Base-by-base conservation (phyloP, 1,140 invertebrate genomes). In the Latrodectus geometricus region DNA sequence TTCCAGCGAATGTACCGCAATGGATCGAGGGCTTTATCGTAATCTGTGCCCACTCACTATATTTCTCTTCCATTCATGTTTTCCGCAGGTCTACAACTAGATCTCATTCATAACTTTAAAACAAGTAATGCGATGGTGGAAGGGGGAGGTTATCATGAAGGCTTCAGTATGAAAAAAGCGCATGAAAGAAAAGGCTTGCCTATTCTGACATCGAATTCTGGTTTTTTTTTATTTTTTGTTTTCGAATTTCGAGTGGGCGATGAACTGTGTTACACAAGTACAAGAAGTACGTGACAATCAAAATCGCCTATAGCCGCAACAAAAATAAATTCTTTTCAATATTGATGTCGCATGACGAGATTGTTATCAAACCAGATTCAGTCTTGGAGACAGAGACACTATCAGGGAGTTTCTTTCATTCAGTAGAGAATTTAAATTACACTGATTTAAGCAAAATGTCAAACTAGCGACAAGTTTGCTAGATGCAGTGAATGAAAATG, bases 101-200 rank as follows among this genome's bases (percentile, higher is more conserved):
- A 52, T 50, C 79, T 73, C 79, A 82, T 82, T 82, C 79, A 82
- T 82, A 82, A 82, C 49, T 56, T 21, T 76, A 61, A 61, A 52
- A 35, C 52, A 20, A 61, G 79, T 73, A 76, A 50, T 73, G 23
- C n/a, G 68, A 69, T 20, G 21, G 21, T 20, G 15, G 48, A 54
- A 76, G 17, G 17, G 17, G 54, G 17, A 61, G 17, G 11, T 14
- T 61, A 61, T 4, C 54, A 4, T 61, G 54, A 61, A 14, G 54
- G 17, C 2, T 61, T 61, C 54, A 61, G 8, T 14, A 17, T 14
- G 54, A 11, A 61, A 61, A 35, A 35, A 35, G 35, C 1, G 35
- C 35, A 35, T 1, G 35, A 35, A 35, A 35, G 1, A 3, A 35
- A 35, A 35, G 35, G 35, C 54, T 61, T 61, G 17, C 11, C 54